These are phyloP conservation scores for Allacma fusca DNA, from an alignment of 2,888 invertebrate species.

Conservation along the genomic window DNA sequence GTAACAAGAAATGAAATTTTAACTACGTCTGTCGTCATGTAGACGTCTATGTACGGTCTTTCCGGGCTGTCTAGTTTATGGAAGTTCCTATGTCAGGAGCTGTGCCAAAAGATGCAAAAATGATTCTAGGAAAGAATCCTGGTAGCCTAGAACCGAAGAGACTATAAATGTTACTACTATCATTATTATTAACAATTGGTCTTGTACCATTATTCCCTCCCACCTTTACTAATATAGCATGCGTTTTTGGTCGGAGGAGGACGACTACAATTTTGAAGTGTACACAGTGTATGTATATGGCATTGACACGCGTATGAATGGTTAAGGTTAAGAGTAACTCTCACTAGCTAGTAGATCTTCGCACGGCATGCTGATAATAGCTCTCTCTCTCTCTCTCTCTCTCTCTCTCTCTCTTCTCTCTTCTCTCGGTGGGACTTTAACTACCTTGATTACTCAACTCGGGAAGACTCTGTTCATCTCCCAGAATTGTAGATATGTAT, in stretches of 20 bases:
- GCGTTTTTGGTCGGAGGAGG: neutral
- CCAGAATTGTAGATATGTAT: neutral
- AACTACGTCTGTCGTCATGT: neutral
- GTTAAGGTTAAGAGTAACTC: neutral
- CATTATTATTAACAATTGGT: too few relatives aligned
- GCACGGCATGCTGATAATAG: conserved; percentile 6
- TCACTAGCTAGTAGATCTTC: neutral
- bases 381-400: neutral
- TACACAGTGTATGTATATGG: too few relatives aligned
- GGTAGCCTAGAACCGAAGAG: neutral
- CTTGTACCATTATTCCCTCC: neutral
- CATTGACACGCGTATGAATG: neutral
- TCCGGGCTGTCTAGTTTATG: neutral
- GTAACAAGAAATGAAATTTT: conserved; percentile 13
- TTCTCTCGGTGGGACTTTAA: neutral
- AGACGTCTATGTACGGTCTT: neutral
- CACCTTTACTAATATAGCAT: neutral
- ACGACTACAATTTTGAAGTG: too few relatives aligned
- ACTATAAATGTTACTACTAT: neutral
- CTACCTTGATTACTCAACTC: neutral
- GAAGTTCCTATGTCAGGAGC: neutral
- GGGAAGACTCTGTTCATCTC: neutral
- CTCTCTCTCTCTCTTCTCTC: neutral
- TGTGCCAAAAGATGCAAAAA: too few relatives aligned
- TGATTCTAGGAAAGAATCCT: neutral